phyloP scores from a whole-genome alignment of 2,888 invertebrate genomes.

The Trachelus stipa region DNA sequence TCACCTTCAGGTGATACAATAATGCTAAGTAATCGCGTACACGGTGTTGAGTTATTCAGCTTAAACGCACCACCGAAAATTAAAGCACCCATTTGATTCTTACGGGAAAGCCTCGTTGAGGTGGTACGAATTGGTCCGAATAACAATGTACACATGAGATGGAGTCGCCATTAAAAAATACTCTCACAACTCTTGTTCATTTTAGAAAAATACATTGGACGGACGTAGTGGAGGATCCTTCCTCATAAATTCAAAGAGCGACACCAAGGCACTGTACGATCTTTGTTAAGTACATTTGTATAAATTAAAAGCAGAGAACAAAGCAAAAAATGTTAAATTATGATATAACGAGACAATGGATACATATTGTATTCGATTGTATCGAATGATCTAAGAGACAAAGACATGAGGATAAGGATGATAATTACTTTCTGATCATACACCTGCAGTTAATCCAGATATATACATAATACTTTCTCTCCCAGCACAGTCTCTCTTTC shows the following conservation, averaged over 20 bases:
- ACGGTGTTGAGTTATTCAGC: background rate
- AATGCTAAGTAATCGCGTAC: too few relatives aligned
- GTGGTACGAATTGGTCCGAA: background rate
- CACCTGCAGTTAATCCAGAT: background rate
- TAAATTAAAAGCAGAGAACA: background rate
- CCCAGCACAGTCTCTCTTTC: background rate
- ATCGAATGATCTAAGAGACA: background rate
- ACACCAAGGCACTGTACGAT: conserved; percentile 12
- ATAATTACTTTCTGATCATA: background rate
- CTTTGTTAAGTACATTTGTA: conserved; percentile 13
- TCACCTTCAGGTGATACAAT: too few relatives aligned
- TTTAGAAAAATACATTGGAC: conserved; percentile 61
- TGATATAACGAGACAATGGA: conserved; percentile 11
- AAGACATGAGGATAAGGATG: background rate
- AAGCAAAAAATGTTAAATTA: conserved; percentile 13
- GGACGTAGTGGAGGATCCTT: conserved; percentile 30
- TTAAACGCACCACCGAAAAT: background rate
- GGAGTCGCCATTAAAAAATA: background rate
- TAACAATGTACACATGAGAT: background rate
- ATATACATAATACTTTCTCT: background rate
- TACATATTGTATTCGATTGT: background rate
- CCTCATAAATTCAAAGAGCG: background rate
- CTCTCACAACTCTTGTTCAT: conserved; percentile 15
- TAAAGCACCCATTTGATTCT: background rate
- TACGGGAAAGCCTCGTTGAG: background rate